Base-by-base conservation (phyloP, 2,113 vertebrate species). In the Nycticorax nycticorax region DNA sequence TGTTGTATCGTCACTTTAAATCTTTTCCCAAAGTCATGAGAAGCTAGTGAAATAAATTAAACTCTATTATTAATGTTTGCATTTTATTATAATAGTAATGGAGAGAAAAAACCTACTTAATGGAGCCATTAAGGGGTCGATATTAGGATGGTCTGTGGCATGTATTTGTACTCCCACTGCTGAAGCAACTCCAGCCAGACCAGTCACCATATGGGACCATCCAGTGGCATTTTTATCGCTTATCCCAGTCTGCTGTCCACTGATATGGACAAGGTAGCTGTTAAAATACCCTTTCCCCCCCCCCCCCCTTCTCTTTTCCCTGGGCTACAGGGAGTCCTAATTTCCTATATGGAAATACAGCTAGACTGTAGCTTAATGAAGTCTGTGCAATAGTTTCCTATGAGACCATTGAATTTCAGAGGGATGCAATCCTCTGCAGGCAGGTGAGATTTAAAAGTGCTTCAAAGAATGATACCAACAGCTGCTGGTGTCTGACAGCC, bases 61-160 rank as follows among this genome's bases (percentile, higher is more conserved):
- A 89, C 68, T 63, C 64, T 15, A 2, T 91, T 97, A 94, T 94
- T 89, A 93, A 95, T 92, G 86, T 88, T 94, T 97, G 79, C 60
- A 41, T 78, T 88, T 93, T 85, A 91, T 93, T 89, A 7, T 33
- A 75, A 83, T 60, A 60, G 89, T 60, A 86, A 62, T 4, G 3
- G 77, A 85, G 91, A 78, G 86, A 48, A 82, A 82, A 52, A 86
- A 75, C 24, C 62, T 82, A 23, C 68, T 94, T 95, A 93, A 96
- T 93, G 89, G 72, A 93, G 71, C 82, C 64, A 55, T 92, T 93
- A 88, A 93, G 57, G 86, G 47, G 68, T 32, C 82, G 80, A 64
- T 64, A 12, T 1, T 79, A 48, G 77, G 83, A 23, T 12, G 64
- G 66, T 41, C 53, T 52, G 17, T 43, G 41, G 33, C 9, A 3